Conservation (phyloP, 2,797 vertebrate genomes). For the Alca torda region DNA sequence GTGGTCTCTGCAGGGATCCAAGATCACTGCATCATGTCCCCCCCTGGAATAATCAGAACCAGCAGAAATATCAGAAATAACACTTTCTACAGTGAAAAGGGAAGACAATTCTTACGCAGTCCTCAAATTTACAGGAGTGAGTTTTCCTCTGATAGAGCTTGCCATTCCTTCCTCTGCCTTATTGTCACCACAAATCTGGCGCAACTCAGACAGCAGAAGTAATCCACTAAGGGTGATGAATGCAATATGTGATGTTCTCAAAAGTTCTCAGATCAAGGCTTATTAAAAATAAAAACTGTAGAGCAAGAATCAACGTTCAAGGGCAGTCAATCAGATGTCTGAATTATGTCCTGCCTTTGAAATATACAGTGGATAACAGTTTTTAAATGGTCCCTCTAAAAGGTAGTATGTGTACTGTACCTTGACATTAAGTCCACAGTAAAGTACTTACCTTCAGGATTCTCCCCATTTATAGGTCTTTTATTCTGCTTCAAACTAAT, state of each 20-base stretch:
- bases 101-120: background rate
- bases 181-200: background rate
- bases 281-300: slow-evolving; percentile 2
- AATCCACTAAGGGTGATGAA: background rate
- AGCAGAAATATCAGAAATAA: background rate
- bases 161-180: background rate
- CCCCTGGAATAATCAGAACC: background rate
- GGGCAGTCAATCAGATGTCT: slow-evolving; percentile 23
- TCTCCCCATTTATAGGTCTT: slow-evolving; percentile 26
- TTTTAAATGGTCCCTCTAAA: slow-evolving; percentile 33
- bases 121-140: background rate
- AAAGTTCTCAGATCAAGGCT: slow-evolving; percentile 36
- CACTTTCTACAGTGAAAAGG: background rate
- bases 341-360: slow-evolving; percentile 49
- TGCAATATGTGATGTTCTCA: background rate
- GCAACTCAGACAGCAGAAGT: background rate
- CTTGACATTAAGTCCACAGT: slow-evolving; percentile 55
- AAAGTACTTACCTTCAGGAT: slow-evolving; percentile 49
- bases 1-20: background rate
- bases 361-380: slow-evolving; percentile 6
- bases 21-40: background rate
- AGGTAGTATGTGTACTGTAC: slow-evolving; percentile 22
- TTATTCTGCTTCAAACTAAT: slow-evolving; percentile 44
- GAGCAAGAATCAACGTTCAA: background rate
- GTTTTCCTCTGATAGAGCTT: background rate